Conservation (phyloP, 2,888 invertebrate genomes). For the Drepanosiphum platanoidis region DNA sequence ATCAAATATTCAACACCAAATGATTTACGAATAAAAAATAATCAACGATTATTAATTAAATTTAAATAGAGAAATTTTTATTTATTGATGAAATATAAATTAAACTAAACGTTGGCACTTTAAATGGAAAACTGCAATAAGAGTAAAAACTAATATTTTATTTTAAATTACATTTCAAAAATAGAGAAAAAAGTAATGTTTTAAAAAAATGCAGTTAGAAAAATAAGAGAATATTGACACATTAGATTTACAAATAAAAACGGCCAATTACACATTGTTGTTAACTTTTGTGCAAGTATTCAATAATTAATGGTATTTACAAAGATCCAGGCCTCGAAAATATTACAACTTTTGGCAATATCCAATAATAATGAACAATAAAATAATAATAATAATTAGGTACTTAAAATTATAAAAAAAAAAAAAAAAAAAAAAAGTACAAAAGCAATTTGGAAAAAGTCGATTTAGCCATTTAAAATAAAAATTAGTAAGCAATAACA, state of each 20-base stretch:
- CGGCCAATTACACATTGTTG: conserved; percentile 30
- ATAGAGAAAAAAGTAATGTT: conserved; percentile 36
- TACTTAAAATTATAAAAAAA: conserved; percentile 49
- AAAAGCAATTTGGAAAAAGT: conserved; percentile 61
- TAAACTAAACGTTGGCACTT: conserved; percentile 30
- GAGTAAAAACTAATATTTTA: conserved; percentile 16
- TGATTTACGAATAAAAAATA: conserved; percentile 14
- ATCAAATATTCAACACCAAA: background rate
- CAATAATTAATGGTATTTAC: conserved; percentile 34
- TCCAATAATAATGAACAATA: conserved; percentile 52
- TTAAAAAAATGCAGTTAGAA: conserved; percentile 31
- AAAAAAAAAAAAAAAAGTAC: conserved; percentile 51
- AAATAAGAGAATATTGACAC: conserved; percentile 45
- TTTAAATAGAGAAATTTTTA: background rate
- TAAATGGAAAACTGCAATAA: conserved; percentile 29
- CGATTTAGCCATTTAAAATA: conserved; percentile 55
- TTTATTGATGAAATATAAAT: conserved; percentile 1
- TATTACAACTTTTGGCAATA: conserved; percentile 39
- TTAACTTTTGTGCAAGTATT: conserved; percentile 20
- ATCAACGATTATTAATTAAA: background rate
- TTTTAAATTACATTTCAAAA: conserved; percentile 41
- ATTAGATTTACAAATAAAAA: conserved; percentile 40
- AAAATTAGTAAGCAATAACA: conserved; percentile 60
- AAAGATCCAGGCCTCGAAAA: conserved; percentile 36
- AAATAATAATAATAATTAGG: conserved; percentile 43